phyloP scores from a whole-genome alignment of 2,888 invertebrate species.

The Melikaiella ostensackeni region DNA sequence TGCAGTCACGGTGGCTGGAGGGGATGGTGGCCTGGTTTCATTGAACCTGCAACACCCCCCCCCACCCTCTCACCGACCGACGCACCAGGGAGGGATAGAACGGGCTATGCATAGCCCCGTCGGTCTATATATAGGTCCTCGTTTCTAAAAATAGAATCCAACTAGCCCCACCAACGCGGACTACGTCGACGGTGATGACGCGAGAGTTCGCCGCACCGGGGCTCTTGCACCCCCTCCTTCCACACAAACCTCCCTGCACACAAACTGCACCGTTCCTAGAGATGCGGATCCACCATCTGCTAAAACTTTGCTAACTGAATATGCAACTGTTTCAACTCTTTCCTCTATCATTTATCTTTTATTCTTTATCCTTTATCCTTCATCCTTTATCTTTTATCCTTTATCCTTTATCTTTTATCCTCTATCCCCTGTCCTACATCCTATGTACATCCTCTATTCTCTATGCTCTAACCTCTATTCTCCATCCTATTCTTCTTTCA shows the following conservation, averaged over 20 bases:
- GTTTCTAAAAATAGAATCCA: slow-evolving; percentile 75
- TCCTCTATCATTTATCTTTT: too few species aligned
- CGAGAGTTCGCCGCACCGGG: slow-evolving; percentile 48
- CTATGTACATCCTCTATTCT: too few species aligned
- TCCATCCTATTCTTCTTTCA: too few species aligned
- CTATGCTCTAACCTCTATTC: too few species aligned
- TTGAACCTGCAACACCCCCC: slow-evolving; percentile 67
- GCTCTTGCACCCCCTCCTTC: slow-evolving; percentile 39
- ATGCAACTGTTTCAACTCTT: background rate
- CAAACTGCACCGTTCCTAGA: slow-evolving; percentile 27
- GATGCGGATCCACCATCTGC: slow-evolving; percentile 23
- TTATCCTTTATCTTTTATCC: too few species aligned
- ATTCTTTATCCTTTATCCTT: too few species aligned
- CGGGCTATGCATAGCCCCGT: slow-evolving; percentile 73
- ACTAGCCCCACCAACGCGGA: slow-evolving; percentile 54
- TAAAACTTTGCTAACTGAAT: background rate
- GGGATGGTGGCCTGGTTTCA: slow-evolving; percentile 72
- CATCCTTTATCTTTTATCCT: too few species aligned
- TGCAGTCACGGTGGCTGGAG: slow-evolving; percentile 45
- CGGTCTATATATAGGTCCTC: slow-evolving; percentile 74
- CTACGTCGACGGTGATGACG: slow-evolving; percentile 45
- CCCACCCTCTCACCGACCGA: slow-evolving; percentile 31
- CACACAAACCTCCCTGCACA: slow-evolving; percentile 42
- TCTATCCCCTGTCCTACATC: too few species aligned
- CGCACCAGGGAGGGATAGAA: slow-evolving; percentile 47